Evolutionary conservation across 2,797 vertebrate species (phyloP).

Genomic region (Oreochromis mossambicus): DNA sequence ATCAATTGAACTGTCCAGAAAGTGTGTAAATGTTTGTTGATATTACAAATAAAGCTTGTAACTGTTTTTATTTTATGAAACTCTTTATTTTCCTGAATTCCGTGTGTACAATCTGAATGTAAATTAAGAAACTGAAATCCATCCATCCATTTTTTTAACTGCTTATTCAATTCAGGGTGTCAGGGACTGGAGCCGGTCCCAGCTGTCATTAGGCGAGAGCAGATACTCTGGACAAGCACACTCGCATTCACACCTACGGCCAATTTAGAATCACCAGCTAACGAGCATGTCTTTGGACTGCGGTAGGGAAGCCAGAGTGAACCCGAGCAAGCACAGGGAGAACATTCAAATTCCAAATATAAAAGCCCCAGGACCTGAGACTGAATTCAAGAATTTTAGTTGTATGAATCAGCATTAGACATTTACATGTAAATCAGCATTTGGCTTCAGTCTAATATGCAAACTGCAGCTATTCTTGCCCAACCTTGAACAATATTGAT

Average conservation of each 20-base stretch:
- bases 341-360: neutral
- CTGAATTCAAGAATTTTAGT: neutral
- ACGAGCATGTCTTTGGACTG: neutral
- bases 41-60: conserved; percentile 44
- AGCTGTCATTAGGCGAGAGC: neutral
- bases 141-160: neutral
- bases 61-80: conserved; percentile 23
- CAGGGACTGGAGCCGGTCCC: neutral
- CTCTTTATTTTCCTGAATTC: neutral
- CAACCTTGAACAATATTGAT: neutral
- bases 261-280: neutral
- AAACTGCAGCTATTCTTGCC: neutral
- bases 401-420: neutral
- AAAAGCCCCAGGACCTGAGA: neutral
- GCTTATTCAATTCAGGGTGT: neutral
- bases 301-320: neutral
- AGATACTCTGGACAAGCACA: neutral
- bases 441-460: neutral
- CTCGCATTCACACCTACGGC: neutral
- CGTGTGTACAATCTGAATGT: neutral
- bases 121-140: neutral
- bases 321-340: neutral
- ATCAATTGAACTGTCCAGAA: conserved; percentile 1
- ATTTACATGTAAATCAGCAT: neutral
- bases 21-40: conserved; percentile 15